Conservation (phyloP, 2,888 invertebrate genomes). For the Lasioglossum marginatum region DNA sequence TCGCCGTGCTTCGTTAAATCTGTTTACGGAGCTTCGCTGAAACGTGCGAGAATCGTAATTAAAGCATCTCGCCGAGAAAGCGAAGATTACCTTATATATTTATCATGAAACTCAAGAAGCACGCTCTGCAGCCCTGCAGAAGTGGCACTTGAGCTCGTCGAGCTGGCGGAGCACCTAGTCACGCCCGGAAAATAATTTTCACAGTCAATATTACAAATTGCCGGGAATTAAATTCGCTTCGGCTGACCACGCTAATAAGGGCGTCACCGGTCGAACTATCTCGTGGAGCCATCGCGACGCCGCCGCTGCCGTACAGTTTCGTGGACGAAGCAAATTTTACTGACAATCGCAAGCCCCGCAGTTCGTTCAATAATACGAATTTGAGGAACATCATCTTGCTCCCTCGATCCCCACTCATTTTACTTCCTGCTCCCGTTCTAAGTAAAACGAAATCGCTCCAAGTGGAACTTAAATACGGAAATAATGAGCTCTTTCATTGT, state of each 20-base stretch:
- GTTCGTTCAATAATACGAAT: slow-evolving; percentile 37
- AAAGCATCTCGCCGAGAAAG: slow-evolving; percentile 6
- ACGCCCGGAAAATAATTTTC: slow-evolving; percentile 51
- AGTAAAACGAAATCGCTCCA: background rate
- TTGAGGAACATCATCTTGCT: background rate
- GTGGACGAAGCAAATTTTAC: slow-evolving; percentile 13
- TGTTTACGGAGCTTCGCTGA: background rate
- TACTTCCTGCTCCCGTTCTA: background rate
- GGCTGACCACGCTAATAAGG: slow-evolving; percentile 24
- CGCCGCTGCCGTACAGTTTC: background rate
- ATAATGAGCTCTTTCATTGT: background rate
- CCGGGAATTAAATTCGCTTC: slow-evolving; percentile 55
- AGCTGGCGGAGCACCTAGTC: slow-evolving; percentile 44
- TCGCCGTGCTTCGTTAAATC: background rate
- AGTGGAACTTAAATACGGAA: background rate
- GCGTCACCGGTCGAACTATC: background rate
- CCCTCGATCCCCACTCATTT: background rate
- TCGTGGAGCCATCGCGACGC: background rate
- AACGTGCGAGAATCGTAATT: slow-evolving; percentile 3
- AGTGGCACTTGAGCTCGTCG: slow-evolving; percentile 57
- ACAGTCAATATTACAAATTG: slow-evolving; percentile 61
- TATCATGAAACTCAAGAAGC: slow-evolving; percentile 38
- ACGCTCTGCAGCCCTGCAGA: slow-evolving; percentile 18
- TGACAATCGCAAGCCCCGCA: background rate
- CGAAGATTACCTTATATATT: slow-evolving; percentile 44